These are phyloP conservation scores for Hemithea aestivaria DNA, from an alignment of 2,888 invertebrate species.

Conservation along the genomic window DNA sequence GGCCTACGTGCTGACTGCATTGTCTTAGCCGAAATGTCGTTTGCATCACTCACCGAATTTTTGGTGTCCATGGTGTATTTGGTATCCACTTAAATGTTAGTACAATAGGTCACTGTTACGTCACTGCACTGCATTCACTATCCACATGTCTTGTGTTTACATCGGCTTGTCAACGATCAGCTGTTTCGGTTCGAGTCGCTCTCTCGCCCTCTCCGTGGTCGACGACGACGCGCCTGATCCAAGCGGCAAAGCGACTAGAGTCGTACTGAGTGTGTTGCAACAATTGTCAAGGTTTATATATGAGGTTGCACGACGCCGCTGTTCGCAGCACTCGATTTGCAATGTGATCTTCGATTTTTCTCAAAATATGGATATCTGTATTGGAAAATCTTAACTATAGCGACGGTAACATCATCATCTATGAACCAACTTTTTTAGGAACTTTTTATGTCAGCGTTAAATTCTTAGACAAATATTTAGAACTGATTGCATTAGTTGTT, in stretches of 20 bases:
- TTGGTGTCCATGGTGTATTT: constrained; percentile 37
- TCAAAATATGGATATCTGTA: constrained; percentile 8
- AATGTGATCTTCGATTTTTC: constrained; percentile 28
- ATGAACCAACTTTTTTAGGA: too few species aligned
- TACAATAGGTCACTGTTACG: constrained; percentile 61
- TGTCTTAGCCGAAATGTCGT: constrained; percentile 32
- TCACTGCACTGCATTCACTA: constrained; percentile 76
- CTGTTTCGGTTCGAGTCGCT: constrained; percentile 58
- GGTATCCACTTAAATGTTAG: constrained; percentile 34
- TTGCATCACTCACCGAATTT: constrained; percentile 64
- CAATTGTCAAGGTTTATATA: constrained; percentile 74
- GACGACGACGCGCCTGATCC: constrained; percentile 73
- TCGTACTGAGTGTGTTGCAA: constrained; percentile 78
- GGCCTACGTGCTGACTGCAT: constrained; percentile 23
- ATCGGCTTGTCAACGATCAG: constrained; percentile 49
- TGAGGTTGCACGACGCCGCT: constrained; percentile 58
- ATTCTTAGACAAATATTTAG: too few species aligned
- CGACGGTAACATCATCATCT: too few species aligned
- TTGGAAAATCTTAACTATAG: too few species aligned
- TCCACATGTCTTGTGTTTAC: constrained; percentile 64
- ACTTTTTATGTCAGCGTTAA: too few species aligned
- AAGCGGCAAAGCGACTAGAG: constrained; percentile 81
- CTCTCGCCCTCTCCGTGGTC: constrained; percentile 79
- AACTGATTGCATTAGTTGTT: too few species aligned
- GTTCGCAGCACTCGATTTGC: constrained; percentile 43